A percentile compares a stretch with the other conserved stretches of the same genome.
Conservation (phyloP, 2,113 vertebrate species). For the Theristicus caerulescens region DNA sequence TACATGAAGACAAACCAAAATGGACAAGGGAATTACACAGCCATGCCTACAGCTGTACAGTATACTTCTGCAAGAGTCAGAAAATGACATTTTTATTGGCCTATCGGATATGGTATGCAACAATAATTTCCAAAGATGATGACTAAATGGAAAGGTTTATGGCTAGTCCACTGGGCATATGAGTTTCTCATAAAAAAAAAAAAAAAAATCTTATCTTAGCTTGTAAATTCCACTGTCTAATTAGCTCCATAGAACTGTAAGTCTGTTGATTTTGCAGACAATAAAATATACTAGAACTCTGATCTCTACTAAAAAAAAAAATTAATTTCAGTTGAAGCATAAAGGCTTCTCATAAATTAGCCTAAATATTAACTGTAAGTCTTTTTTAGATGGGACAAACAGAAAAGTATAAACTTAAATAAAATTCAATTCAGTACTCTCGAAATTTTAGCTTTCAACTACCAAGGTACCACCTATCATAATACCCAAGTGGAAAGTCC, state of each 20-base stretch:
- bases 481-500: background rate
- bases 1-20: background rate
- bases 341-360: background rate
- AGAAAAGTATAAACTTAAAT: background rate
- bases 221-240: slow-evolving; percentile 60
- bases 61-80: background rate
- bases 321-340: background rate
- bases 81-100: slow-evolving; percentile 39
- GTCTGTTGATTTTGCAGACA: background rate
- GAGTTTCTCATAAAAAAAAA: slow-evolving; percentile 26
- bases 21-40: background rate
- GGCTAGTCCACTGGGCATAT: background rate
- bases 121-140: slow-evolving; percentile 29
- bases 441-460: background rate
- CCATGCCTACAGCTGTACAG: background rate
- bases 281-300: background rate
- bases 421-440: background rate
- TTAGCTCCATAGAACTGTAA: slow-evolving; percentile 13
- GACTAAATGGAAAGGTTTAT: slow-evolving; percentile 48
- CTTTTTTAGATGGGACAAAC: background rate
- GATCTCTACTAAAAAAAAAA: background rate
- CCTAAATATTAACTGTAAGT: background rate
- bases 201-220: slow-evolving; percentile 21
- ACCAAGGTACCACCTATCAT: background rate
- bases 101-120: background rate